A percentile compares a stretch with the other conserved stretches of the same genome.
These are phyloP conservation scores for Lindbergichthys nudifrons DNA, from an alignment of 2,797 vertebrate species.

Conservation along the genomic window DNA sequence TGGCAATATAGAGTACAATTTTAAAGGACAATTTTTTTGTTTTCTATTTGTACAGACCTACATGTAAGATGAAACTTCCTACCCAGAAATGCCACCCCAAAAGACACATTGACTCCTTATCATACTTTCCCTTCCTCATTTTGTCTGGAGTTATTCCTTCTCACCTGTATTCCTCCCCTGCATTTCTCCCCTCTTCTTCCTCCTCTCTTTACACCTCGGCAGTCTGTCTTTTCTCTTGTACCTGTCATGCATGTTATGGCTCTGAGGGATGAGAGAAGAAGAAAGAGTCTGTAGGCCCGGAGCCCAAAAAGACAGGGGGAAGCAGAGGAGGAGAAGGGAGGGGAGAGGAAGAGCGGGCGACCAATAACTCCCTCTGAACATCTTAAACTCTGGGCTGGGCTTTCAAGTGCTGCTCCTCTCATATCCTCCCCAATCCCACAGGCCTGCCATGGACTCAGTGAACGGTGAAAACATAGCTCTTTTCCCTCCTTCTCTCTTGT, in stretches of 20 bases:
- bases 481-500: slow-evolving; percentile 61
- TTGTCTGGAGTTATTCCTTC: slow-evolving; percentile 20
- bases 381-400: slow-evolving; percentile 82
- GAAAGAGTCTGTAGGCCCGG: slow-evolving; percentile 43
- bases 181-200: slow-evolving; percentile 5
- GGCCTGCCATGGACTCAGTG: slow-evolving; percentile 82
- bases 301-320: slow-evolving; percentile 60
- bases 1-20: neutral
- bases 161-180: slow-evolving; percentile 19
- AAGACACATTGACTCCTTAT: slow-evolving; percentile 4
- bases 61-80: neutral
- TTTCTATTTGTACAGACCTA: neutral
- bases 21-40: neutral
- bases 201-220: slow-evolving; percentile 33
- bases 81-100: neutral
- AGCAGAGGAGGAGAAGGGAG: slow-evolving; percentile 53
- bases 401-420: slow-evolving; percentile 82
- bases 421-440: slow-evolving; percentile 70
- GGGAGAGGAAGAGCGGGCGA: slow-evolving; percentile 51
- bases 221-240: slow-evolving; percentile 50
- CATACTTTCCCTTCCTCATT: neutral
- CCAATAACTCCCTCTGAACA: slow-evolving; percentile 69
- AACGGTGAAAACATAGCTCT: slow-evolving; percentile 82
- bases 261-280: slow-evolving; percentile 72
- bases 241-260: slow-evolving; percentile 55